Evolutionary conservation across 2,888 invertebrate genomes (phyloP), one percentile per base, ranked within the genome.

Genomic region (Pyrocoelia pectoralis): DNA sequence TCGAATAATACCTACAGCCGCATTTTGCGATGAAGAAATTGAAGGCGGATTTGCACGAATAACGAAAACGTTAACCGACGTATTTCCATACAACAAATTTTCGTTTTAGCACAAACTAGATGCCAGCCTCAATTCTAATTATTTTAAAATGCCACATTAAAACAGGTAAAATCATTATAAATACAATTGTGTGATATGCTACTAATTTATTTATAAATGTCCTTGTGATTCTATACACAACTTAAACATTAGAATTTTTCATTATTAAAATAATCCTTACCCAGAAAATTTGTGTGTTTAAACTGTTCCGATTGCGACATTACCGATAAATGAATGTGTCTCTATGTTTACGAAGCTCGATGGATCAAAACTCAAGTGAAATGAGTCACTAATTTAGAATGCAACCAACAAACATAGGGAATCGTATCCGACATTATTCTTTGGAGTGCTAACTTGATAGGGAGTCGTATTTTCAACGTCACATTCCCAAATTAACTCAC

Each of bases 361-460:
- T 69, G 24, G 24, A 72, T 72, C 71, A 73, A 72, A 73, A 71
- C 72, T 71, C 66, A 68, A 72, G 68, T 70, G 71, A 71, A 71
- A 71, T 71, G 68, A 69, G 68, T 71, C 72, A 72, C 72, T 70
- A 71, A 73, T 72, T 72, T 73, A 72, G 72, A 73, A 72, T 72
- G 71, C 71, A 66, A 68, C 70, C 70, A 66, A 66, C 64, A 54
- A 56, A 51, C 65, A 69, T 69, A 69, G 71, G 70, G 72, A 72
- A 67, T 40, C 59, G 24, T 53, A 56, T 63, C 58, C 63, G 46
- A 55, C 58, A 40, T 65, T 56, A 60, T 61, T 56, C 56, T 64
- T 52, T 46, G 18, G 58, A 48, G 55, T 59, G 58, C 58, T 55
- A 56, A 64, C 52, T 64, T 55, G 55, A 59, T 64, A 60, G 64